Evolutionary conservation across 2,888 invertebrate species (phyloP).

Genomic region (Nebria salina): DNA sequence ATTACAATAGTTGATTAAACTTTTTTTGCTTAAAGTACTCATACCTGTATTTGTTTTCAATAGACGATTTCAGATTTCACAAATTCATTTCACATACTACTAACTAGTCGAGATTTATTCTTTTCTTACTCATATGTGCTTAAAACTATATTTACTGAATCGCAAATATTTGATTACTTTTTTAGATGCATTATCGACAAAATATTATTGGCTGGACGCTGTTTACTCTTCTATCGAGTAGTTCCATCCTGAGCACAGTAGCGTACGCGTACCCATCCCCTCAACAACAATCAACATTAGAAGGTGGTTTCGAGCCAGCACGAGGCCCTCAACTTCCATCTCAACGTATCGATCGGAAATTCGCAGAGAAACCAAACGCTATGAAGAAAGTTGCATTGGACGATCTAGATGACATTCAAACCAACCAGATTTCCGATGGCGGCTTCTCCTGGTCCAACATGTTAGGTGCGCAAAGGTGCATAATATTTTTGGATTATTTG

Average conservation of each 20-base stretch:
- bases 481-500: background rate
- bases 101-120: no score
- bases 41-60: background rate
- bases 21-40: no score
- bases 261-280: constrained; percentile 69
- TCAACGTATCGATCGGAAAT: constrained; percentile 76
- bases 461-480: constrained; percentile 67
- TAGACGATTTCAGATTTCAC: background rate
- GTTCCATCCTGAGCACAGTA: constrained; percentile 72
- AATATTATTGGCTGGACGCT: constrained; percentile 74
- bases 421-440: constrained; percentile 80
- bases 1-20: no score
- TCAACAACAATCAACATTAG: constrained; percentile 47
- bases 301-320: constrained; percentile 50
- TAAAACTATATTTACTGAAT: no score
- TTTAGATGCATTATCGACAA: constrained; percentile 72
- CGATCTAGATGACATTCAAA: constrained; percentile 82
- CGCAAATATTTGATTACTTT: constrained; percentile 35
- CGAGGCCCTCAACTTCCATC: constrained; percentile 60
- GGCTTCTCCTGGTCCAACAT: constrained; percentile 91
- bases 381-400: constrained; percentile 87
- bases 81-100: background rate
- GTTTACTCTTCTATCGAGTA: constrained; percentile 74
- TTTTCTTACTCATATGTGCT: no score
- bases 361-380: constrained; percentile 88